These are phyloP conservation scores for Hystrix brachyura DNA, from an alignment of 2,113 vertebrate species.

Conservation along the genomic window DNA sequence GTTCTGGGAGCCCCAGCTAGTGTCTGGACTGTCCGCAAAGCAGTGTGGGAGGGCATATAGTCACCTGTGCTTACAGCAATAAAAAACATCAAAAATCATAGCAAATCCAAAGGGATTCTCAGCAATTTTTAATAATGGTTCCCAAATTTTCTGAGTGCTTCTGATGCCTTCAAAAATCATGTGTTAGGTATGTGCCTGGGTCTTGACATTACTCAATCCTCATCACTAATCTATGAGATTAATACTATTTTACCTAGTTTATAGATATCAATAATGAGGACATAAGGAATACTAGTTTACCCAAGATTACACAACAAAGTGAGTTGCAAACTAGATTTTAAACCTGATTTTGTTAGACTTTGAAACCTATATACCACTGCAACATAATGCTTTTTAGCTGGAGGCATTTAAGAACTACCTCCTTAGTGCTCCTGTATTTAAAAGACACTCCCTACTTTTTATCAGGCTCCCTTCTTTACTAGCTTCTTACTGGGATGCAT, in stretches of 20 bases:
- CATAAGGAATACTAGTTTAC: neutral
- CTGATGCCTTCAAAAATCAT: conserved; percentile 49
- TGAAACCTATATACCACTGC: neutral
- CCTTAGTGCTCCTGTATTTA: neutral
- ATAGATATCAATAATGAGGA: neutral
- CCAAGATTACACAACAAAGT: neutral
- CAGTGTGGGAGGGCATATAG: neutral
- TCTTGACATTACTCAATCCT: neutral
- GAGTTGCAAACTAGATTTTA: conserved; percentile 9
- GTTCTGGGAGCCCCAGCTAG: neutral
- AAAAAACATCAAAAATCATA: neutral
- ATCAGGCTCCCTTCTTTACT: neutral
- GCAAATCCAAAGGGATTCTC: neutral
- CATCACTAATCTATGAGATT: neutral
- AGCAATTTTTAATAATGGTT: neutral
- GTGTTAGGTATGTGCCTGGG: neutral
- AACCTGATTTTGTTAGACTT: neutral
- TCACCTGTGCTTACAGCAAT: neutral
- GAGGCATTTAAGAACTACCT: neutral
- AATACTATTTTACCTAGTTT: conserved; percentile 13
- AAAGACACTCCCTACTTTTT: neutral
- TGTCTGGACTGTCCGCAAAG: neutral
- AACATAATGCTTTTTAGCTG: neutral
- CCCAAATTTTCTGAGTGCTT: neutral
- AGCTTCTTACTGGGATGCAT: neutral